Base-by-base conservation (phyloP, 2,888 invertebrate species). In the Cerastis rubricosa region DNA sequence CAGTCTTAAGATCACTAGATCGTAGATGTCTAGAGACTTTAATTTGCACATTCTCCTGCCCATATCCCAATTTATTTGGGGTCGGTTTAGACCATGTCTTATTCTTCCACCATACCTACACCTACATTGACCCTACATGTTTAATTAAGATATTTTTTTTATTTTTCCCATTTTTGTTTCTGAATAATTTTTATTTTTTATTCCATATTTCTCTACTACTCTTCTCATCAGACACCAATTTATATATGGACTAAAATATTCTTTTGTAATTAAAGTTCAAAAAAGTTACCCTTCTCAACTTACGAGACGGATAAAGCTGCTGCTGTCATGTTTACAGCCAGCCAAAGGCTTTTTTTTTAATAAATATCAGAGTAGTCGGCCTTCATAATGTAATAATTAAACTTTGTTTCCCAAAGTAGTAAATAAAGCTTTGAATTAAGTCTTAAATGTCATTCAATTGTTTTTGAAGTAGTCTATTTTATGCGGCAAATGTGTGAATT, bases 341-440 rank as follows among this genome's bases (percentile, higher is more conserved):
- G 19, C 47, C 19, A 47, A 35, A 54, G 47, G 19, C 4, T n/a
- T 64, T 29, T n/a, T 57, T 65, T 78, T 80, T 49, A 80, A 79
- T 78, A 71, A 43, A 70, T 79, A 43, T 71, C 43, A 43, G 43
- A 65, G 35, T 65, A 65, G 43, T 59, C 43, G 8, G 35, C 35
- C 35, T 57, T 45, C 22, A 35, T 57, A 19, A 12, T 22, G 1
- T 22, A 43, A 22, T 47, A 70, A 79, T 35, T 6, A 47, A 54
- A 40, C 17, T 78, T 61, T 45, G 14, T 29, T 49, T 25, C 9
- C 49, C 68, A 19, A 1, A 22, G 22, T 47, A 17, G 11, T 12
- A 51, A 19, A 7, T 12, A 43, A 19, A 29, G 71, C 25, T 40
- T 59, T 29, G 59, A 47, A 47, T 47, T 47, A 47, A 47, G 45